Base-by-base conservation (phyloP, 2,888 invertebrate genomes). In the Cybosia mesomella region DNA sequence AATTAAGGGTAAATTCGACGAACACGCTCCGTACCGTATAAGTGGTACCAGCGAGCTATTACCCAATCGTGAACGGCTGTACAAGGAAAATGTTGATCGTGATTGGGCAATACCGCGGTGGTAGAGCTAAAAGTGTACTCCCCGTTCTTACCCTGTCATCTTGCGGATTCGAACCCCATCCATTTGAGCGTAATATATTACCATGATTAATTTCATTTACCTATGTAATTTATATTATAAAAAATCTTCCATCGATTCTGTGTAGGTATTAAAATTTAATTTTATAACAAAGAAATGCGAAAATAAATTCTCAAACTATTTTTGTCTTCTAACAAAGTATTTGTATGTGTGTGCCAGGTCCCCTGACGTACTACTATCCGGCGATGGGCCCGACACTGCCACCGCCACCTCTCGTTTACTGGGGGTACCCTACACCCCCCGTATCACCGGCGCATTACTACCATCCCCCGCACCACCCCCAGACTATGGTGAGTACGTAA, bases 371-470 rank as follows among this genome's bases (percentile, higher is more conserved):
- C 83, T 95, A 95, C 82, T 95, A 95, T 72, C 88, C 95, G 39
- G 94, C 95, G 67, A 95, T 95, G 91, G 95, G 95, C 36, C 95
- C 96, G 24, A 94, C 95, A 67, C 93, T 96, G 85, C 96, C 96
- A 63, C 96, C 96, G 53, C 97, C 97, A 39, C 96, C 96, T 66
- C 96, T 97, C 72, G 97, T 98, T 82, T 98, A 98, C 95, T 99
- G 98, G 98, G 97, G 98, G 0, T 98, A 98, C 94, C 98, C 98
- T 60, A 98, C 98, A 83, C 98, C 98, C 54, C 98, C 98, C 0
- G 98, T 98, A 22, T 98, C 98, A 58, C 98, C 98, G 0, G 98
- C 98, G 54, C 97, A 97, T 83, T 98, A 98, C 91, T 98, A 97
- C 87, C 97, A 97, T 73, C 96, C 96, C 2, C 96, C 97, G 32